A percentile compares a stretch with the other conserved stretches of the same genome.
Conservation (phyloP, 1,140 invertebrate species). For the Diachasmimorpha longicaudata region DNA sequence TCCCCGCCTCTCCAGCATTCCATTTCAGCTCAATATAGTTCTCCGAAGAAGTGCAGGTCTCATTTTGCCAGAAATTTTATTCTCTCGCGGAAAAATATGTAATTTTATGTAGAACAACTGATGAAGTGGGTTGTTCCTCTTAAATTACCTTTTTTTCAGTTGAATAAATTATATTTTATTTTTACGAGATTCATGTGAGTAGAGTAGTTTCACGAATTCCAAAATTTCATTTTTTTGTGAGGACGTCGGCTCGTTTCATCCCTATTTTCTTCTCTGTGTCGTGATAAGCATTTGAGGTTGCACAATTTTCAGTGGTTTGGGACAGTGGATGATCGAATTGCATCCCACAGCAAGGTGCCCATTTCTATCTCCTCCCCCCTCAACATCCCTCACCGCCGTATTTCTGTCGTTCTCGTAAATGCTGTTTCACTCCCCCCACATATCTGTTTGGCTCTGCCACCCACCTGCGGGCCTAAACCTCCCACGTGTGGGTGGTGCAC, state of each 20-base stretch:
- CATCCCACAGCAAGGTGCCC: not conserved
- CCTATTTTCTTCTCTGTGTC: not conserved
- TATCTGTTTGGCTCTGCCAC: not conserved
- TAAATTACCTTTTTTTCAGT: too few species aligned
- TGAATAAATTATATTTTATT: too few species aligned
- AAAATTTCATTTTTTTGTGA: not conserved
- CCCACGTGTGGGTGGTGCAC: not conserved
- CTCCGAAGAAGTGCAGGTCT: not conserved
- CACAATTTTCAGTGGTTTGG: not conserved
- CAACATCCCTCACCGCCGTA: not conserved
- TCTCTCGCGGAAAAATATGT: too few species aligned
- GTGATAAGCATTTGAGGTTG: constrained; percentile 1
- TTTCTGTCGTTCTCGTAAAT: not conserved
- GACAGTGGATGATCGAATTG: not conserved
- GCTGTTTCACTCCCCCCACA: not conserved
- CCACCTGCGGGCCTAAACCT: not conserved
- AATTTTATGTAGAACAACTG: too few species aligned
- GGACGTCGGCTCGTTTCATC: not conserved
- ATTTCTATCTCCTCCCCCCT: not conserved
- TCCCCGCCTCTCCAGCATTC: not conserved
- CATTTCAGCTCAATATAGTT: not conserved
- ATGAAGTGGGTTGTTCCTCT: too few species aligned
- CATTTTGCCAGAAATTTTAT: not conserved
- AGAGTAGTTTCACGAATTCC: too few species aligned
- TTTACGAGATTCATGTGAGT: too few species aligned